Percentiles rank a stretch among this genome's conserved stretches.
Conservation (phyloP, 2,888 invertebrate genomes). For the Auanema sp. region DNA sequence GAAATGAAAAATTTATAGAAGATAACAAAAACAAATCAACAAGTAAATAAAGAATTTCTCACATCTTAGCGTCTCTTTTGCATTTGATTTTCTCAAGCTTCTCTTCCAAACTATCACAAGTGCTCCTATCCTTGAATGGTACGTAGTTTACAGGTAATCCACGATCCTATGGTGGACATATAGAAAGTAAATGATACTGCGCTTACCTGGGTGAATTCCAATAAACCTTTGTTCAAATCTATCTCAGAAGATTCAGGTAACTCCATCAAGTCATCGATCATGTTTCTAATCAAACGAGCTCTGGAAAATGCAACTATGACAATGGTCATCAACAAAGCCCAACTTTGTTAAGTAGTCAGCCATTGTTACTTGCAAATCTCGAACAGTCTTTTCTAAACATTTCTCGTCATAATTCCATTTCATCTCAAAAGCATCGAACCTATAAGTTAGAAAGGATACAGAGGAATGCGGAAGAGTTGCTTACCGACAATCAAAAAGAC, state of each 20-base stretch:
- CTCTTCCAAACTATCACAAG: slow-evolving; percentile 49
- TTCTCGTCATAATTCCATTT: slow-evolving; percentile 44
- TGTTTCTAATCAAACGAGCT: slow-evolving; percentile 47
- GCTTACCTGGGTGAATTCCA: slow-evolving; percentile 42
- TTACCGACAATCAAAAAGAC: slow-evolving; percentile 58
- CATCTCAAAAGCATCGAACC: slow-evolving; percentile 23
- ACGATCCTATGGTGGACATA: slow-evolving; percentile 31
- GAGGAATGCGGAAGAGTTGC: not conserved
- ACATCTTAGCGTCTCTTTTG: slow-evolving; percentile 12
- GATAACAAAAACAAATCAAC: slow-evolving; percentile 8
- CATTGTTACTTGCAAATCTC: slow-evolving; percentile 49
- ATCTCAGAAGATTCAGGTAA: not conserved
- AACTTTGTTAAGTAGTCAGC: slow-evolving; percentile 46
- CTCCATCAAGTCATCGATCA: slow-evolving; percentile 42
- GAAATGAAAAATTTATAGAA: slow-evolving; percentile 7
- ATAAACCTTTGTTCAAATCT: slow-evolving; percentile 31
- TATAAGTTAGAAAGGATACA: too few species aligned
- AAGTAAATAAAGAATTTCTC: slow-evolving; percentile 5
- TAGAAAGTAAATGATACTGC: slow-evolving; percentile 9
- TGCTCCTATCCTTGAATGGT: slow-evolving; percentile 40
- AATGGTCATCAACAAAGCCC: too few species aligned
- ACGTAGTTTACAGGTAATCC: slow-evolving; percentile 35
- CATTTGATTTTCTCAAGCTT: slow-evolving; percentile 36
- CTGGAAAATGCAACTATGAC: slow-evolving; percentile 14
- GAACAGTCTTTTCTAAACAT: slow-evolving; percentile 18